Evolutionary conservation across 1,140 invertebrate genomes (phyloP), one percentile per base, ranked within the genome.

Genomic region (Araneus ventricosus): DNA sequence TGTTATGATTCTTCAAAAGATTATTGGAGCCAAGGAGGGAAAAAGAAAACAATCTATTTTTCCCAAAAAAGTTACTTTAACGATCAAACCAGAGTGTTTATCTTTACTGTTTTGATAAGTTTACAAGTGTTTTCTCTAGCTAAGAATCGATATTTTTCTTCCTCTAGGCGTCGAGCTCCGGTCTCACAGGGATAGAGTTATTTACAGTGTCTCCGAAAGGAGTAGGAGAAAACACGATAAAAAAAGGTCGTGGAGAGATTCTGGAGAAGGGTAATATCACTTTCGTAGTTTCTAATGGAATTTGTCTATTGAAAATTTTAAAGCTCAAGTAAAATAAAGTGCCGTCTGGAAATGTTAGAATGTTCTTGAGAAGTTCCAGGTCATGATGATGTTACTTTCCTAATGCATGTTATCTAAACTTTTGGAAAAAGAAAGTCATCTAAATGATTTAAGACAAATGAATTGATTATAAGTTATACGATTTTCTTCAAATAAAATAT

Each of bases 101-200:
- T 90, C 70, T 91, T 75, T 84, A 84, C 39, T 91, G 75, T 82
- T 91, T 82, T 91, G 89, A 84, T 91, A 91, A 84, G 79, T 84
- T 91, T 84, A 91, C 75, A 63, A 84, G 70, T 84, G 89, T 84
- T 84, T 82, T 84, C 59, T 89, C 41, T 89, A 34, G 61, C n/a
- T 63, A 45, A 37, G 63, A 91, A 91, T 91, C 89, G 79, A 91
- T 91, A 82, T 91, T 84, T 91, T 37, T 57, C 39, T 90, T 30
- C 70, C 82, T 61, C 37, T 41, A 92, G 90, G 90, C 82, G 84
- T 92, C 61, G 90, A 92, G 90, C 17, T 92, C 6, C 57, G 57
- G 41, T 92, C 90, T 70, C 90, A 75, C n/a, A 63, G 90, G 27
- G 90, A 92, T 14, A 86, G 90, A 85, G 82, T 92, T 92, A 92